Conservation (phyloP, 2,888 invertebrate species). For the Cataglyphis livida region DNA sequence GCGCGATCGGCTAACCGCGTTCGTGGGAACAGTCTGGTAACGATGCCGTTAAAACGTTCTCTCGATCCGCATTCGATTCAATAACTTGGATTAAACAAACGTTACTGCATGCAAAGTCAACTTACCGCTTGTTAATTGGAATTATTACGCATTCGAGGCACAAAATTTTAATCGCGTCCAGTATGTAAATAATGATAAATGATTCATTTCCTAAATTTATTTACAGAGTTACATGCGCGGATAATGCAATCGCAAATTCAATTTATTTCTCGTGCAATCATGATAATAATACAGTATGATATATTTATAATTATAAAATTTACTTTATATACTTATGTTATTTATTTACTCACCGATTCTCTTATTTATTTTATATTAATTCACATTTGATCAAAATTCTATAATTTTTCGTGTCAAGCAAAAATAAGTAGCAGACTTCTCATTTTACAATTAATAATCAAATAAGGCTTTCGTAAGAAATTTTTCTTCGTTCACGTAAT, state of each 20-base stretch:
- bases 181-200: slow-evolving; percentile 22
- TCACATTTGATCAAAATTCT: neutral
- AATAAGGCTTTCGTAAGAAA: neutral
- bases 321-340: neutral
- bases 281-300: slow-evolving; percentile 1
- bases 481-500: neutral
- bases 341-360: neutral
- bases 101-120: slow-evolving; percentile 32
- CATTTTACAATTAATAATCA: neutral
- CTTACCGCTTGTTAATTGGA: slow-evolving; percentile 35
- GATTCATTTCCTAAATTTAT: slow-evolving; percentile 32
- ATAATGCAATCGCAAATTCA: slow-evolving; percentile 11
- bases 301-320: slow-evolving; percentile 11
- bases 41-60: slow-evolving; percentile 44
- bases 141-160: slow-evolving; percentile 38
- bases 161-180: slow-evolving; percentile 25
- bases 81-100: slow-evolving; percentile 46
- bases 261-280: neutral
- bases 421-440: neutral
- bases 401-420: neutral
- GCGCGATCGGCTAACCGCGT: slow-evolving; percentile 41
- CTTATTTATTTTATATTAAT: neutral
- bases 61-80: slow-evolving; percentile 31
- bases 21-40: slow-evolving; percentile 40
- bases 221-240: neutral